These are phyloP conservation scores for Cyphomyrus discorhynchus DNA, from an alignment of 2,113 vertebrate species.

Conservation along the genomic window DNA sequence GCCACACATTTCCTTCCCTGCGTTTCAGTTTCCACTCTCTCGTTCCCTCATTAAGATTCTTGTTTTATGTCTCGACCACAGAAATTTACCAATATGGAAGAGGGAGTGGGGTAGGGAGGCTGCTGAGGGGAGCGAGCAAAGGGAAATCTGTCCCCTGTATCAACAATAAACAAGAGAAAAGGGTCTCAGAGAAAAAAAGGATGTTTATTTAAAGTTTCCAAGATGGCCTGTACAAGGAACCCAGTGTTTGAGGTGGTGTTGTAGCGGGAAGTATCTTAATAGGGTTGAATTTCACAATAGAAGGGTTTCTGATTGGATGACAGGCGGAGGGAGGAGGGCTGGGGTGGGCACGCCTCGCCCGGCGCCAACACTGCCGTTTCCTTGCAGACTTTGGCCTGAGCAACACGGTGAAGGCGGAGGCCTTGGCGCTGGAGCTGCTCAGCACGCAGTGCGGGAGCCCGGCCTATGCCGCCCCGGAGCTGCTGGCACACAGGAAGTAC, in stretches of 20 bases:
- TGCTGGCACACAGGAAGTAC: slow-evolving; percentile 76
- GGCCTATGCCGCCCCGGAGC: slow-evolving; percentile 71
- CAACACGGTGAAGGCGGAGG: slow-evolving; percentile 66
- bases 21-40: slow-evolving; percentile 1
- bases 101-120: no score
- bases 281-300: not conserved
- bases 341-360: not conserved
- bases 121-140: not conserved
- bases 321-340: not conserved
- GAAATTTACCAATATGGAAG: slow-evolving; percentile 1
- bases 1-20: not conserved
- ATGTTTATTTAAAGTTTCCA: not conserved
- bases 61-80: slow-evolving; percentile 11
- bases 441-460: slow-evolving; percentile 73
- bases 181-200: not conserved
- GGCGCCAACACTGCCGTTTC: not conserved
- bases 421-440: slow-evolving; percentile 69
- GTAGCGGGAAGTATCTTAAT: not conserved
- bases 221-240: not conserved
- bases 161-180: not conserved
- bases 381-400: slow-evolving; percentile 74
- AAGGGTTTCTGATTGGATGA: not conserved
- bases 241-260: not conserved
- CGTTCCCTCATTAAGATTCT: slow-evolving; percentile 8
- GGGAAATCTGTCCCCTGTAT: not conserved